Evolutionary conservation across 2,888 invertebrate species (phyloP).

Genomic region (Sarcophaga subvicina): DNA sequence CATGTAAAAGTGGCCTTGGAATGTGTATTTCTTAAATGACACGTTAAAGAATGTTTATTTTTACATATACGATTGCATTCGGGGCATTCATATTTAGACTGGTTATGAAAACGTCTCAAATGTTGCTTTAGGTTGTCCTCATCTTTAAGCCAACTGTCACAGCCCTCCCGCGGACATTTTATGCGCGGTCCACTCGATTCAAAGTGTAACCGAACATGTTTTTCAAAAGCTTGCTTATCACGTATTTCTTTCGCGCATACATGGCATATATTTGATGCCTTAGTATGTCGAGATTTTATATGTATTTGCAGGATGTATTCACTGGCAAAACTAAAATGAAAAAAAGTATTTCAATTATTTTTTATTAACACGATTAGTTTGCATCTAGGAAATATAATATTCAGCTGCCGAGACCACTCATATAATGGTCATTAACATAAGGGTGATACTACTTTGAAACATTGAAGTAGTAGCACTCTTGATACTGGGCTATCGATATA

Average conservation of each 20-base stretch:
- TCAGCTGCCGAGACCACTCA: no score
- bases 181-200: conserved; percentile 79
- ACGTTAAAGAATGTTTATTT: conserved; percentile 79
- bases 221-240: conserved; percentile 80
- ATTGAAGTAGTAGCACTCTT: no score
- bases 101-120: conserved; percentile 78
- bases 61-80: conserved; percentile 79
- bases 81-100: conserved; percentile 74
- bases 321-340: conserved; percentile 77
- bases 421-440: no score
- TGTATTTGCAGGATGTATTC: conserved; percentile 79
- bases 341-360: background rate
- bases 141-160: conserved; percentile 81
- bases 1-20: conserved; percentile 75
- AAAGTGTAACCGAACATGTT: conserved; percentile 80
- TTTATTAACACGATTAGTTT: background rate
- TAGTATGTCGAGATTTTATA: conserved; percentile 77
- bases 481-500: no score
- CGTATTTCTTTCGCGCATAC: conserved; percentile 81
- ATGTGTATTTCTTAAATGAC: conserved; percentile 80
- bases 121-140: conserved; percentile 80
- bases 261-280: conserved; percentile 80
- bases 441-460: no score
- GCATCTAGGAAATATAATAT: no score
- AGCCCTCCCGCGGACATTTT: conserved; percentile 79